phyloP scores from a whole-genome alignment of 2,888 invertebrate genomes.

The Euproctis similis region DNA sequence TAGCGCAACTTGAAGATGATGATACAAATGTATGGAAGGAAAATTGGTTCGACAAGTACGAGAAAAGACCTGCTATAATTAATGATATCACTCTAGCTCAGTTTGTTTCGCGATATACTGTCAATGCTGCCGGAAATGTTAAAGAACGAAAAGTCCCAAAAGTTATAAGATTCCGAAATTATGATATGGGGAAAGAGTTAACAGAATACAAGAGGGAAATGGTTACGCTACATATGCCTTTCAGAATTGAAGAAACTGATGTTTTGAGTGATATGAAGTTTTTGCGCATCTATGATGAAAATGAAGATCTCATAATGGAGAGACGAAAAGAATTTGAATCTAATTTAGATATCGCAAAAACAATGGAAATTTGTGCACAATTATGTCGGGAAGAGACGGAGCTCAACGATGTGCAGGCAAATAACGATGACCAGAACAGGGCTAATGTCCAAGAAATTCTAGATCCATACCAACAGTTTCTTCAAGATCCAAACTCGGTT shows the following conservation, averaged over 20 bases:
- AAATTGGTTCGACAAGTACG: slow-evolving; percentile 41
- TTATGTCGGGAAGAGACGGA: slow-evolving; percentile 1
- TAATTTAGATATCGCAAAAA: slow-evolving; percentile 32
- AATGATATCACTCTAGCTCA: slow-evolving; percentile 31
- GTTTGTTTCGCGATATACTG: slow-evolving; percentile 33
- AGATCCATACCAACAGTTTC: neutral
- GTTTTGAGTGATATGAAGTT: slow-evolving; percentile 31
- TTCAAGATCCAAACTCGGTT: neutral
- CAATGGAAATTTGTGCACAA: slow-evolving; percentile 14
- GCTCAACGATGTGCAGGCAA: no score
- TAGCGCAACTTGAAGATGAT: slow-evolving; percentile 27
- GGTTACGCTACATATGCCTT: slow-evolving; percentile 31
- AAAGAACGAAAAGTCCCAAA: slow-evolving; percentile 16
- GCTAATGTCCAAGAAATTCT: neutral
- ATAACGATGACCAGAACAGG: neutral
- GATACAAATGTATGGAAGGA: slow-evolving; percentile 38
- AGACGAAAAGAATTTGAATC: slow-evolving; percentile 30
- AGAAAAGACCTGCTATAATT: slow-evolving; percentile 34
- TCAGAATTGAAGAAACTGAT: slow-evolving; percentile 31
- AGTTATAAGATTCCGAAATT: slow-evolving; percentile 36
- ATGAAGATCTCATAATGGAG: slow-evolving; percentile 23
- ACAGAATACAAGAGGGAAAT: slow-evolving; percentile 37
- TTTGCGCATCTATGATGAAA: slow-evolving; percentile 13
- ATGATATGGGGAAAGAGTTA: slow-evolving; percentile 29
- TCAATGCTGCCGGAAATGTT: slow-evolving; percentile 6